Evolutionary conservation across 1,140 invertebrate genomes (phyloP).

Genomic region (Polypedilum pembai): DNA sequence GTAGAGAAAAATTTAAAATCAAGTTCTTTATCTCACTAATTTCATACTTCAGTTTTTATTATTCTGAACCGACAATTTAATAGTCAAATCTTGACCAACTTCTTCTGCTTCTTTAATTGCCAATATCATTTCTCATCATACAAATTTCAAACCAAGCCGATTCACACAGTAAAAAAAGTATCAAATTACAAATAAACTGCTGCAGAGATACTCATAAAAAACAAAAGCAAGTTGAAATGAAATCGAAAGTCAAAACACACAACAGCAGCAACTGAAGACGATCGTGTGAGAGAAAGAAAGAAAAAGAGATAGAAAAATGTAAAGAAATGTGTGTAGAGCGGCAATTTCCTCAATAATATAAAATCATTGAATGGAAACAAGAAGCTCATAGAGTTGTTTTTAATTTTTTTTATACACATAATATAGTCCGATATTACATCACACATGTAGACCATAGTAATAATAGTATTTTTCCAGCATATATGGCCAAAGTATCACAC

Average conservation of each 20-base stretch:
- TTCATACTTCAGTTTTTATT: no score
- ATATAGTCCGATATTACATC: slow-evolving; percentile 15
- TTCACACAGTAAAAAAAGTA: no score
- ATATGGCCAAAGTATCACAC: no score
- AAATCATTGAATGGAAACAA: not conserved
- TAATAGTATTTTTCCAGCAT: not conserved
- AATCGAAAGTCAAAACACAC: slow-evolving; percentile 5
- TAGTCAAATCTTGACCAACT: no score
- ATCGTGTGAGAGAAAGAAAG: no score
- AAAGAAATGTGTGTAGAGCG: not conserved
- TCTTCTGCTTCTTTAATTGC: no score
- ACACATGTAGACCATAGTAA: not conserved
- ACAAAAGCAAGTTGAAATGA: not conserved
- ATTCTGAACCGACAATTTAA: no score
- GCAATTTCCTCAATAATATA: slow-evolving; percentile 5
- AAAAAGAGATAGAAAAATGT: not conserved
- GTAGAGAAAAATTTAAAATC: no score
- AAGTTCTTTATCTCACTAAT: no score
- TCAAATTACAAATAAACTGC: no score
- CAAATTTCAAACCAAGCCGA: no score
- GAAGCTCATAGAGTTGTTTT: slow-evolving; percentile 12
- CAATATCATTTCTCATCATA: no score
- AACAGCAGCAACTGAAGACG: not conserved
- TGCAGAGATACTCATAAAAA: not conserved
- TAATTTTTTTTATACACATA: not conserved